Percentiles rank a stretch among this genome's conserved stretches.
These are phyloP conservation scores for Eclectus roratus DNA, from an alignment of 2,113 vertebrate species.

Conservation along the genomic window DNA sequence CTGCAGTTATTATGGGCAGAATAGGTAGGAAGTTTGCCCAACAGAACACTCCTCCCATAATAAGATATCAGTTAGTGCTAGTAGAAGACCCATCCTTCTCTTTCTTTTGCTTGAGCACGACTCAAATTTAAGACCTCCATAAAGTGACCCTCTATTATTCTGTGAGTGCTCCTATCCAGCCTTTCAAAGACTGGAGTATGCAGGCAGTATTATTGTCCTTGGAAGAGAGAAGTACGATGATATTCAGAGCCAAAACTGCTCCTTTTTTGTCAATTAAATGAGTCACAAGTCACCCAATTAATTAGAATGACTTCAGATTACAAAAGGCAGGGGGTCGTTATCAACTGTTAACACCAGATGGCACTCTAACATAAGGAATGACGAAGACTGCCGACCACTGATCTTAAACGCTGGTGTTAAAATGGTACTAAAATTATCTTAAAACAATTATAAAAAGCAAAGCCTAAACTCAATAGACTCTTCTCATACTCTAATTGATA, in stretches of 20 bases:
- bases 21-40: not conserved
- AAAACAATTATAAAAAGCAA: not conserved
- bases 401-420: not conserved
- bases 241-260: not conserved
- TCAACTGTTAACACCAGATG: not conserved
- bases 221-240: not conserved
- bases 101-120: not conserved
- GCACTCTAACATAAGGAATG: constrained; percentile 33
- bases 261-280: not conserved
- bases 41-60: not conserved
- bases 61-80: not conserved
- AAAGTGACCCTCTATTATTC: not conserved
- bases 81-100: not conserved
- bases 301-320: not conserved
- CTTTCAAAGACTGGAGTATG: not conserved
- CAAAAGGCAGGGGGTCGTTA: not conserved
- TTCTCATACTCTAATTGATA: not conserved
- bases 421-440: accelerated
- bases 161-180: not conserved
- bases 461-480: not conserved
- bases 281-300: accelerated
- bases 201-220: not conserved
- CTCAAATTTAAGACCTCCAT: not conserved
- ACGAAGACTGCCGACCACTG: not conserved
- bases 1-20: not conserved